These are phyloP conservation scores for Synergus japonicus DNA, from an alignment of 2,888 invertebrate species.

Conservation along the genomic window DNA sequence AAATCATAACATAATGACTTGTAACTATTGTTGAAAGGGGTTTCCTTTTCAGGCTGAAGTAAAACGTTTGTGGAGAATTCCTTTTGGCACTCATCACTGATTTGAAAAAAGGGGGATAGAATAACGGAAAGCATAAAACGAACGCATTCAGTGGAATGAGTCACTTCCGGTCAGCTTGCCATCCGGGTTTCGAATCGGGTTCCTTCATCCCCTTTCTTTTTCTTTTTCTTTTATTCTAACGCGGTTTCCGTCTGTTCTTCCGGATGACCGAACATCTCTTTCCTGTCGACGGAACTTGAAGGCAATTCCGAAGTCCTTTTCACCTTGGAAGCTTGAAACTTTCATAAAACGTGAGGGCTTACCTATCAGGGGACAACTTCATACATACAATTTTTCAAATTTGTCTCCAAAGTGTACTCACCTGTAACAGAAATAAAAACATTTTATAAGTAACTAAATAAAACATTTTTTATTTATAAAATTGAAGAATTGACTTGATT, in stretches of 20 bases:
- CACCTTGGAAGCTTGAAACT: not conserved
- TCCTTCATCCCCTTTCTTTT: slow-evolving; percentile 14
- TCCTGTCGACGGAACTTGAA: not conserved
- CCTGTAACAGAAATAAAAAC: slow-evolving; percentile 64
- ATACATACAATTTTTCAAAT: not conserved
- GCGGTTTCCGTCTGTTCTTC: slow-evolving; percentile 26
- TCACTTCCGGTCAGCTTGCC: slow-evolving; percentile 54
- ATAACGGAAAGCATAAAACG: not conserved
- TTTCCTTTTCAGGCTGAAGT: not conserved
- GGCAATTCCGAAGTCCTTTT: not conserved
- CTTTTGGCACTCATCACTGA: not conserved
- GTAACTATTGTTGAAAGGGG: slow-evolving; percentile 12
- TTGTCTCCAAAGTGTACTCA: slow-evolving; percentile 58
- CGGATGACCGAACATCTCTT: not conserved
- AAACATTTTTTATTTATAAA: too few relatives aligned
- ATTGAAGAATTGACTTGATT: too few relatives aligned
- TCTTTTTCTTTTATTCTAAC: slow-evolving; percentile 29
- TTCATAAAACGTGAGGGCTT: not conserved
- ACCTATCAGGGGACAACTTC: not conserved
- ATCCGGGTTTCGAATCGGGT: slow-evolving; percentile 7
- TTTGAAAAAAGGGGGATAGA: not conserved
- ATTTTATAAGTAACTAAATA: not conserved
- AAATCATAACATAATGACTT: not conserved
- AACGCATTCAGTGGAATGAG: slow-evolving; percentile 41
- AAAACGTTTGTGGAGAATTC: not conserved